Evolutionary conservation across 2,888 invertebrate genomes (phyloP), one percentile per base, ranked within the genome.

Genomic region (Leptopterna dolabrata): DNA sequence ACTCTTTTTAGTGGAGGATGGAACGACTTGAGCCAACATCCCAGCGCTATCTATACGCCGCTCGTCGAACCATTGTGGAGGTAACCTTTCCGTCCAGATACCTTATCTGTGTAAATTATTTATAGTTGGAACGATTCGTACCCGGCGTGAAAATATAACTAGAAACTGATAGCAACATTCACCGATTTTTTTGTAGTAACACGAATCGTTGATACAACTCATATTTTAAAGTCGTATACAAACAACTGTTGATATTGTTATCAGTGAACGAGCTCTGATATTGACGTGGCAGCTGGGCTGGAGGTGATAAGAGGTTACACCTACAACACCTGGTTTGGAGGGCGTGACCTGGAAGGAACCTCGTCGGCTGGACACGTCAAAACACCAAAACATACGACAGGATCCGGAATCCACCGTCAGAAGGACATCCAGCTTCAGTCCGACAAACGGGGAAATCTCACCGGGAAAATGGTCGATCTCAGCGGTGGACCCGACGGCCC

Each of bases 381-480:
- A n/a, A n/a, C 55, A 63, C 13, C 24, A 24, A 63, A 63, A 63
- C 63, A 47, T 13, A 63, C 63, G 63, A 4, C 7, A 36, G 36
- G 36, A 16, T 24, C 13, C 24, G 4, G 14, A 13, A 47, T 7
- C 13, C 4, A 63, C 0, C 63, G 9, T 63, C 63, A 27, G 11
- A 63, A 11, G 63, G 19, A 24, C 19, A 24, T 19, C 24, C 6
- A 9, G n/a, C n/a, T n/a, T n/a, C n/a, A n/a, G n/a, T n/a, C n/a
- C n/a, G n/a, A n/a, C n/a, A n/a, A n/a, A n/a, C n/a, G n/a, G n/a
- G n/a, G n/a, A n/a, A n/a, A n/a, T n/a, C n/a, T n/a, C n/a, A n/a
- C n/a, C n/a, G n/a, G 27, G 24, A 36, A 36, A 36, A 97, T 97
- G 97, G 97, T 97, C 89, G 97, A 97, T 92, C 93, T 97, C 91